Conservation (phyloP, 1,140 invertebrate species). For the Thereuonema tuberculata region DNA sequence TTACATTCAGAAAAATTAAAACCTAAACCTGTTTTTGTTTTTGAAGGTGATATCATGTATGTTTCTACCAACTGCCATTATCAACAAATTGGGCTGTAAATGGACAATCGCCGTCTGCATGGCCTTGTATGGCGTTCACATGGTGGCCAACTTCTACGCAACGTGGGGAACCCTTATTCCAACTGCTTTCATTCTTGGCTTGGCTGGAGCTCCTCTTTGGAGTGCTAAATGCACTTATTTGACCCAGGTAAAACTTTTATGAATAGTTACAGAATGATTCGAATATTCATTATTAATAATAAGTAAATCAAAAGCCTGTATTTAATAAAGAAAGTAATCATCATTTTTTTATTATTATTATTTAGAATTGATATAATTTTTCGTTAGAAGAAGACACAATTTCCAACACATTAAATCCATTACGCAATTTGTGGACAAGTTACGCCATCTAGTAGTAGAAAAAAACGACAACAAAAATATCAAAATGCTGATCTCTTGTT, state of each 20-base stretch:
- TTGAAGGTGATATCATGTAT: conserved; percentile 10
- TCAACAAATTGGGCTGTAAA: conserved; percentile 28
- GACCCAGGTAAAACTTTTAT: background rate
- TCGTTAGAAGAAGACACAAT: no score
- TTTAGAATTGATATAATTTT: no score
- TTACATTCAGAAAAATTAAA: background rate
- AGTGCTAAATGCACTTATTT: no score
- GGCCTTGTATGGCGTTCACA: conserved; percentile 30
- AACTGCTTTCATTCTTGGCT: no score
- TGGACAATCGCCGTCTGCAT: conserved; percentile 30
- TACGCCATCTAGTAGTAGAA: no score
- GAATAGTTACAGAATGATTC: conserved; percentile 75
- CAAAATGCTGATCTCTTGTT: no score
- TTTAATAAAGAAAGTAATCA: background rate
- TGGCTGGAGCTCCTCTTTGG: no score
- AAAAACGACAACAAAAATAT: no score
- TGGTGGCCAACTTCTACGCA: conserved; percentile 31
- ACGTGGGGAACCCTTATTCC: no score
- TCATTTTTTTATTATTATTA: background rate
- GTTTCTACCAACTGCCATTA: conserved; percentile 16
- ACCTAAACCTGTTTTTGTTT: background rate
- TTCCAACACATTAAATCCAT: no score
- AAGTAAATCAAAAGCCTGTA: conserved; percentile 64
- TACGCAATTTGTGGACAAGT: no score
- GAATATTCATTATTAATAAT: conserved; percentile 92